Base-by-base conservation (phyloP, 2,888 invertebrate genomes). In the Sphecodes monilicornis region DNA sequence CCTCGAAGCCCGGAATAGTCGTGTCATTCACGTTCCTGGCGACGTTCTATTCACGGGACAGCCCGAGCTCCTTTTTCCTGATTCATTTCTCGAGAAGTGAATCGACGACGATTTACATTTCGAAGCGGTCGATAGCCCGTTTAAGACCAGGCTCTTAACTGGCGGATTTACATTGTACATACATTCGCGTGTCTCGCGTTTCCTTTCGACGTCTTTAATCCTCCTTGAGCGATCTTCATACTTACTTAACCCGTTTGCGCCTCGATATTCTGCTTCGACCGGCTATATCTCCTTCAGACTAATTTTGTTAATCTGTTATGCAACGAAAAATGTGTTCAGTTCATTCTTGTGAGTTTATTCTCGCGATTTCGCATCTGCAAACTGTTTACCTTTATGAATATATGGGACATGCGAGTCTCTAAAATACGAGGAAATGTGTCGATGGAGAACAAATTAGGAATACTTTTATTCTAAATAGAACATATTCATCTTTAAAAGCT, bases 11-110 rank as follows among this genome's bases (percentile, higher is more conserved):
- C 73, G 72, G 85, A 90, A 89, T 90, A 91, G 88, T 80, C 84
- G 75, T 86, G 86, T 88, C 91, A 89, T 90, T 91, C 90, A 88
- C 78, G 86, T 80, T 81, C 70, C 43, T 68, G 73, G 70, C 71
- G 71, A 64, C 82, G 73, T 72, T 84, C 86, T 84, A 88, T 88
- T 89, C 88, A 80, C 76, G 68, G 66, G 54, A 18, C 41, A 66
- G 68, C 11, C 54, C 32, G 74, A 29, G 57, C 39, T 66, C 29
- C 54, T 43, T 18, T 10, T 41, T 41, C 13, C 16, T 69, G 85
- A 86, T 80, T 82, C 79, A 74, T 82, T 82, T 60, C 78, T 69
- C 46, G 36, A 32, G 64, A 41, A 46, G 72, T 68, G 68, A 74
- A 84, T 85, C 85, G 78, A 43, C 79, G 74, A 74, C 83, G 84